A percentile compares a stretch with the other conserved stretches of the same genome.
phyloP scores from a whole-genome alignment of 2,888 invertebrate genomes.

The Eupithecia exiguata region DNA sequence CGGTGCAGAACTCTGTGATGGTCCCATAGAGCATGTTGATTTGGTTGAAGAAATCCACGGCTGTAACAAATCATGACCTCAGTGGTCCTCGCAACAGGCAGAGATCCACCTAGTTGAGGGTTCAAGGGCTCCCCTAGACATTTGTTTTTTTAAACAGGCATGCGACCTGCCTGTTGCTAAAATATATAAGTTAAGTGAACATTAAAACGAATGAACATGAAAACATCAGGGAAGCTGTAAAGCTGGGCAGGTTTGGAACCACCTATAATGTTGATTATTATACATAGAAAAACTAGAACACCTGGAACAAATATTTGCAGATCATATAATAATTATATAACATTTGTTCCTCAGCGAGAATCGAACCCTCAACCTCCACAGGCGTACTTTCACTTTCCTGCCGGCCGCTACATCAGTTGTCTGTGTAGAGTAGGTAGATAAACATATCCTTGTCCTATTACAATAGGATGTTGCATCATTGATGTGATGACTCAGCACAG shows the following conservation, averaged over 20 bases:
- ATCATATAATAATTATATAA: too few relatives aligned
- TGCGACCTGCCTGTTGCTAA: neutral
- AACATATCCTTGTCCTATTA: neutral
- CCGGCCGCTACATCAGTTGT: too few relatives aligned
- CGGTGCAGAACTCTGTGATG: slow-evolving; percentile 99
- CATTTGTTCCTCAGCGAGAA: too few relatives aligned
- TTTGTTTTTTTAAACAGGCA: neutral
- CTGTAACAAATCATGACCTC: slow-evolving; percentile 80
- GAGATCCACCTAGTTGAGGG: neutral
- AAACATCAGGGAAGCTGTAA: too few relatives aligned
- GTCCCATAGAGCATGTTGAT: slow-evolving; percentile 99
- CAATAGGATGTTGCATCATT: neutral
- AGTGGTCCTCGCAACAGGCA: neutral
- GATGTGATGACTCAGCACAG: neutral
- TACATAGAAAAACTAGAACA: too few relatives aligned
- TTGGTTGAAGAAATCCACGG: slow-evolving; percentile 99
- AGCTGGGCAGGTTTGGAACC: too few relatives aligned
- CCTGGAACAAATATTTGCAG: too few relatives aligned
- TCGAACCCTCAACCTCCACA: too few relatives aligned
- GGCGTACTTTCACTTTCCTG: too few relatives aligned
- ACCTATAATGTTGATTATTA: too few relatives aligned
- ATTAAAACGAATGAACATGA: too few relatives aligned
- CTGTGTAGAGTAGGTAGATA: neutral
- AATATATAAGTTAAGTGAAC: neutral
- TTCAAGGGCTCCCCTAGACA: neutral